phyloP scores from a whole-genome alignment of 1,140 invertebrate genomes.

The Sycobia sp. region DNA sequence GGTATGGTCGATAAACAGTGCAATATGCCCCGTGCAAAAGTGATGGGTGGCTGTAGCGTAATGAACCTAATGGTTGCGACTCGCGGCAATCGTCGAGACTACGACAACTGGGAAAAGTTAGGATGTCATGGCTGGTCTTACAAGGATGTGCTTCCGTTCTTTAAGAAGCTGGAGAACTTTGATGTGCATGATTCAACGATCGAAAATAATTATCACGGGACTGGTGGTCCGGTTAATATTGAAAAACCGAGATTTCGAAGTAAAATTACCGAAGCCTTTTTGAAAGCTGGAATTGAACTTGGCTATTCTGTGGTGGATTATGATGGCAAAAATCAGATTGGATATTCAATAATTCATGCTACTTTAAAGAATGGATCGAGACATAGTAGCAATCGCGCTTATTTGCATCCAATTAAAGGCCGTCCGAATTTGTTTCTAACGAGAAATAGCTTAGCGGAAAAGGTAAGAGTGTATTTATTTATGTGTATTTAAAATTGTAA shows the following conservation, averaged over 20 bases:
- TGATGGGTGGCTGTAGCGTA: constrained; percentile 13
- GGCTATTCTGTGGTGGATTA: constrained; percentile 19
- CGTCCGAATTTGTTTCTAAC: constrained; percentile 72
- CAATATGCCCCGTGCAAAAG: background rate
- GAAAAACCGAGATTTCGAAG: constrained; percentile 26
- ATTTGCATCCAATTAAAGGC: constrained; percentile 70
- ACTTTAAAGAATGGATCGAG: constrained; percentile 67
- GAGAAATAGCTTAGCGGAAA: constrained; percentile 5
- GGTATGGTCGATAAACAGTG: background rate
- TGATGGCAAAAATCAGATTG: constrained; percentile 52
- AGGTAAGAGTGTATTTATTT: too few species aligned
- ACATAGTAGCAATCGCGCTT: constrained; percentile 71
- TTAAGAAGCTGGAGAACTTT: constrained; percentile 58
- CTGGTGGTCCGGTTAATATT: constrained; percentile 5
- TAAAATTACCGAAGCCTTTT: background rate
- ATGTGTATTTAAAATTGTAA: too few species aligned
- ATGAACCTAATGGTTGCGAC: constrained; percentile 18
- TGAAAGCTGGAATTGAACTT: constrained; percentile 2
- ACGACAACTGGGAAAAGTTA: constrained; percentile 62
- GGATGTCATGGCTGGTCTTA: constrained; percentile 66
- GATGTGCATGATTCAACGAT: background rate
- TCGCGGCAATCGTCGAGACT: constrained; percentile 52
- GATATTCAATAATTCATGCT: constrained; percentile 63
- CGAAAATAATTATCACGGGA: constrained; percentile 15
- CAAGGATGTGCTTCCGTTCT: constrained; percentile 62